A percentile compares a stretch with the other conserved stretches of the same genome.
These are phyloP conservation scores for Tyto alba DNA, from an alignment of 2,113 vertebrate species.

Conservation along the genomic window DNA sequence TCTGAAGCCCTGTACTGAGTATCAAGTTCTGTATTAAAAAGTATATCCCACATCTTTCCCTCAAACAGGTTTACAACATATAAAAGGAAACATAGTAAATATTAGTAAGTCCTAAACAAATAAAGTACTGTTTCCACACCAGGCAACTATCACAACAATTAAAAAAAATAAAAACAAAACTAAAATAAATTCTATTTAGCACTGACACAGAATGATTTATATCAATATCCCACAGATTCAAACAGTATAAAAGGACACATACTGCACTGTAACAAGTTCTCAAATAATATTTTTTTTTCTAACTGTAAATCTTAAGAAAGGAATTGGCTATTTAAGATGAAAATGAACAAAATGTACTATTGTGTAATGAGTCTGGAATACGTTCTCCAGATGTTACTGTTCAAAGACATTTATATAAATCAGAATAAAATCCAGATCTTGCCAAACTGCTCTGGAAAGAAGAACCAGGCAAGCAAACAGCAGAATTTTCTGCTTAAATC, in stretches of 20 bases:
- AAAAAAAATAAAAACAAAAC: neutral
- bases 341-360: conserved; percentile 56
- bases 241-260: neutral
- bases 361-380: conserved; percentile 37
- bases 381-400: conserved; percentile 41
- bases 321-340: conserved; percentile 21
- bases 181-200: neutral
- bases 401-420: conserved; percentile 50
- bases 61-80: neutral
- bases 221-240: neutral
- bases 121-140: neutral
- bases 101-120: neutral
- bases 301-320: neutral
- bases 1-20: neutral
- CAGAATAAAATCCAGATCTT: conserved; percentile 13
- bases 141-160: neutral
- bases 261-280: neutral
- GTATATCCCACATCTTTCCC: neutral
- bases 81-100: neutral
- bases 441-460: conserved; percentile 34
- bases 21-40: neutral
- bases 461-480: neutral
- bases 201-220: neutral
- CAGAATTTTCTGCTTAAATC: neutral
- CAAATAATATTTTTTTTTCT: neutral